phyloP scores from a whole-genome alignment of 2,888 invertebrate species.

The Antheraea yamamai region DNA sequence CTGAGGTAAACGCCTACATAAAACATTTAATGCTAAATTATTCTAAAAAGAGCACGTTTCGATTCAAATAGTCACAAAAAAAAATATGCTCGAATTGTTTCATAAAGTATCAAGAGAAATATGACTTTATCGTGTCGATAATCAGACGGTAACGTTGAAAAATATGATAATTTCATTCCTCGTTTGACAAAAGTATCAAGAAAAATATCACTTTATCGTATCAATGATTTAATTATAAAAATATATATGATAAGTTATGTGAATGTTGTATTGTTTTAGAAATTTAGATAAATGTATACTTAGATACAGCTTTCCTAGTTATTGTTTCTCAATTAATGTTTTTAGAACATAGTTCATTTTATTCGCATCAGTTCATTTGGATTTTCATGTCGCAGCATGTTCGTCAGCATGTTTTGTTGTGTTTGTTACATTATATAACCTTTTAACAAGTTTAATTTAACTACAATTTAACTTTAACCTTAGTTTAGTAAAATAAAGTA shows the following conservation, averaged over 20 bases:
- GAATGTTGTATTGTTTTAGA: too few species aligned
- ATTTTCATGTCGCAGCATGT: constrained; percentile 32
- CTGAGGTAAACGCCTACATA: constrained; percentile 61
- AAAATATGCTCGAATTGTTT: not conserved
- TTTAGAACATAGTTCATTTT: not conserved
- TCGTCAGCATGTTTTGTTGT: constrained; percentile 26
- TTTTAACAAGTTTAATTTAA: constrained; percentile 3
- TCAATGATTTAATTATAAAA: not conserved
- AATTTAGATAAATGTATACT: not conserved
- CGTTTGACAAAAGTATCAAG: not conserved
- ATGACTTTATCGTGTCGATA: not conserved
- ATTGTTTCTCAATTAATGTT: not conserved
- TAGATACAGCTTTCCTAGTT: not conserved
- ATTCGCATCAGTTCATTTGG: not conserved
- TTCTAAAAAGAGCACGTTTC: constrained; percentile 1
- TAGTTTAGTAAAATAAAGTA: not conserved
- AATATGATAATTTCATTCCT: too few species aligned
- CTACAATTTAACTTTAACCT: not conserved
- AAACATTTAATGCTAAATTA: constrained; percentile 21
- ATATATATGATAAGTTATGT: not conserved
- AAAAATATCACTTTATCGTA: not conserved
- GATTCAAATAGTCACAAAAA: constrained; percentile 1
- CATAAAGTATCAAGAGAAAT: not conserved
- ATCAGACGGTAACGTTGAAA: not conserved
- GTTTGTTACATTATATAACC: constrained; percentile 12